Conservation (phyloP, 2,797 vertebrate genomes). For the Pangasius larnaudii region DNA sequence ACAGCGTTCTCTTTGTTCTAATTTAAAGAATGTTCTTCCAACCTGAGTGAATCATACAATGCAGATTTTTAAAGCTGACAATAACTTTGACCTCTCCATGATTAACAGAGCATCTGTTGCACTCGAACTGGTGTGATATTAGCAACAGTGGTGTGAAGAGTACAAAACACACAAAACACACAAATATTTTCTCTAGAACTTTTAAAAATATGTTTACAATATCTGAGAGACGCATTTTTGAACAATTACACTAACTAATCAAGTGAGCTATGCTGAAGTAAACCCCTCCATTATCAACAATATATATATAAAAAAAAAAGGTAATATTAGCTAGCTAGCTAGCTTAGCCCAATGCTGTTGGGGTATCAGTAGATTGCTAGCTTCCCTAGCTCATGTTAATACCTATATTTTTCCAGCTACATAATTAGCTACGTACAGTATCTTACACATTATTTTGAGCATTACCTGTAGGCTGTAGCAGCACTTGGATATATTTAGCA, state of each 20-base stretch:
- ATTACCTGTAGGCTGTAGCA: neutral
- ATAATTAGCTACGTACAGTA: neutral
- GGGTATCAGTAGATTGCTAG: neutral
- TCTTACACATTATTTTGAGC: neutral
- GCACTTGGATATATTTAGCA: neutral
- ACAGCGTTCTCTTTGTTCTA: neutral
- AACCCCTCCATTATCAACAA: neutral
- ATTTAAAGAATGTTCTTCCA: neutral
- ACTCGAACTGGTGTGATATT: neutral
- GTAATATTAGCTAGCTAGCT: neutral
- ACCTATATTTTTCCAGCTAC: neutral
- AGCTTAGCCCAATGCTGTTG: neutral
- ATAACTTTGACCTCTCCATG: neutral
- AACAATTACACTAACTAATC: neutral
- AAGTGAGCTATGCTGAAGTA: neutral
- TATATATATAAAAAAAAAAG: too few species aligned
- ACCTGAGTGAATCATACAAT: neutral
- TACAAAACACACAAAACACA: neutral
- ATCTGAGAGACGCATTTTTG: neutral
- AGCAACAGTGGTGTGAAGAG: neutral
- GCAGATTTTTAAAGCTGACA: neutral
- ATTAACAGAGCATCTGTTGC: conserved; percentile 2
- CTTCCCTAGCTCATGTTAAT: neutral
- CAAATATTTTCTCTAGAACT: too few species aligned
- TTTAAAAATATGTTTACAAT: neutral